Conservation (phyloP, 2,113 vertebrate genomes). For the Fukomys damarensis region DNA sequence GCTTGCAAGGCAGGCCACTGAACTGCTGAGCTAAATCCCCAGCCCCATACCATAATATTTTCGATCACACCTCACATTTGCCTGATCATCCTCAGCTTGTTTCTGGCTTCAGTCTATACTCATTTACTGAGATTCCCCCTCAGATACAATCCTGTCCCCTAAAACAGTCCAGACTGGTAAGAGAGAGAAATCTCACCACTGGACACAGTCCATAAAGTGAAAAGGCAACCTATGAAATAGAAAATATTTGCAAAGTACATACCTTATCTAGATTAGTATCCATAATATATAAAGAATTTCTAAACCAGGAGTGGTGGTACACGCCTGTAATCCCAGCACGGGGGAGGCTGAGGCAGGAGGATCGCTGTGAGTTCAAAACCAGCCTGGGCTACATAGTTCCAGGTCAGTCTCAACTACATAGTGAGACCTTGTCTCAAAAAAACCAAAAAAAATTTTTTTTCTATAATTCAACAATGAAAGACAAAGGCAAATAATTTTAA, state of each 20-base stretch:
- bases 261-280: background rate
- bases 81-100: background rate
- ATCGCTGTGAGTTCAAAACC: too few relatives aligned
- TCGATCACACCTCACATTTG: background rate
- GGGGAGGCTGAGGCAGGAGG: too few relatives aligned
- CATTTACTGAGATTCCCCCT: background rate
- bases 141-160: background rate
- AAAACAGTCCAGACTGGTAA: background rate
- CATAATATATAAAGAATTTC: too few relatives aligned
- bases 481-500: background rate
- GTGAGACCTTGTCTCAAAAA: too few relatives aligned
- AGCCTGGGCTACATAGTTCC: too few relatives aligned
- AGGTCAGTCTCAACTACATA: too few relatives aligned
- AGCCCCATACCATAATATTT: background rate
- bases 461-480: background rate
- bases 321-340: too few relatives aligned
- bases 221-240: background rate
- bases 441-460: too few relatives aligned
- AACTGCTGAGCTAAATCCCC: too few relatives aligned
- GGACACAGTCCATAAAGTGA: background rate
- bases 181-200: background rate
- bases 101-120: background rate
- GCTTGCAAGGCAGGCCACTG: too few relatives aligned
- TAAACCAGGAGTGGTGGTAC: too few relatives aligned
- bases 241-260: background rate